Percentiles rank a stretch among this genome's conserved stretches.
Evolutionary conservation across 2,888 invertebrate genomes (phyloP).

Genomic region (Cataglyphis rosenhaueri): DNA sequence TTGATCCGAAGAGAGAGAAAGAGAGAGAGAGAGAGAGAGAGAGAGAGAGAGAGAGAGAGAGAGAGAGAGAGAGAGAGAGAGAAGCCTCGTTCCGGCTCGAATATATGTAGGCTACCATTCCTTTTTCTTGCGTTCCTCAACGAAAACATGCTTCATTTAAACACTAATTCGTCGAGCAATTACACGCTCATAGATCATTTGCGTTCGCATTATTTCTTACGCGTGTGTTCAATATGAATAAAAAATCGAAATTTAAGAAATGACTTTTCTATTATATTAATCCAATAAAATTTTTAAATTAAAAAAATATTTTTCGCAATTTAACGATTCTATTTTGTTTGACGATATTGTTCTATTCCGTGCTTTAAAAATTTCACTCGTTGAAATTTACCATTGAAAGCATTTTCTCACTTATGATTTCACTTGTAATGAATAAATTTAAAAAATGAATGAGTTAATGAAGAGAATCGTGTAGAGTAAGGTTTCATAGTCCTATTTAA

Average conservation of each 20-base stretch:
- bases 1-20: conserved; percentile 76
- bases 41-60: not conserved
- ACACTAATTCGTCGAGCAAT: conserved; percentile 14
- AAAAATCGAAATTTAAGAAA: not conserved
- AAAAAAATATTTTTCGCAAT: not conserved
- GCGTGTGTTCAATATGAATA: not conserved
- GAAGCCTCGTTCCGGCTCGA: conserved; percentile 76
- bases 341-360: not conserved
- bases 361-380: not conserved
- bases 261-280: not conserved
- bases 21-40: not conserved
- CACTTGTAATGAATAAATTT: not conserved
- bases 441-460: not conserved
- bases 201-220: not conserved
- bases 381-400: not conserved
- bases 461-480: conserved; percentile 15
- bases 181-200: conserved; percentile 32
- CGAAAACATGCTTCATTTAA: conserved; percentile 29
- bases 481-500: not conserved
- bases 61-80: not conserved
- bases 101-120: conserved; percentile 48
- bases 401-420: not conserved
- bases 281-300: not conserved
- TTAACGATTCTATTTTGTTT: not conserved
- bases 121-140: conserved; percentile 28